These are phyloP conservation scores for Neopipo cinnamomea DNA, from an alignment of 2,113 vertebrate species.

Conservation along the genomic window DNA sequence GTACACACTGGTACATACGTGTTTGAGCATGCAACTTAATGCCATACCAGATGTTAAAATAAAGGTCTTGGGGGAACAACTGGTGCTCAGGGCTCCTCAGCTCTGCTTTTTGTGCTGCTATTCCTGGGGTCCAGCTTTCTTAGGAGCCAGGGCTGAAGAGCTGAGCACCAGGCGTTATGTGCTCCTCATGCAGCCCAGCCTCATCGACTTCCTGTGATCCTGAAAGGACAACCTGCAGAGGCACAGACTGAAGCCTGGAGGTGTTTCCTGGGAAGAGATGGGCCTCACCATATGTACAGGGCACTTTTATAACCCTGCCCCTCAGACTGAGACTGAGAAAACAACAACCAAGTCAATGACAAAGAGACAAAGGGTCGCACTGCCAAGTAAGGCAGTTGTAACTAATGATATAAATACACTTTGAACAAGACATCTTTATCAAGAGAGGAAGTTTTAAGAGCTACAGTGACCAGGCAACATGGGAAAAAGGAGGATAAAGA, in stretches of 20 bases:
- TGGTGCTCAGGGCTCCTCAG: not conserved
- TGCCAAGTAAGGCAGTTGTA: conserved; percentile 44
- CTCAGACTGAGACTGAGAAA: not conserved
- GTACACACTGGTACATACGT: rapidly evolving
- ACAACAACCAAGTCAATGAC: not conserved
- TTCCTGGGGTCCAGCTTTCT: not conserved
- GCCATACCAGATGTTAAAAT: not conserved
- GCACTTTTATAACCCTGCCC: not conserved
- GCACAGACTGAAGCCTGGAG: not conserved
- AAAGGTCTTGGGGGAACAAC: rapidly evolving
- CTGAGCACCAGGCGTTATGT: rapidly evolving
- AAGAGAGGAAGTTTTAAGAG: conserved; percentile 45
- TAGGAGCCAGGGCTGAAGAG: not conserved
- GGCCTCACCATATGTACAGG: not conserved
- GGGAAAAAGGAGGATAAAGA: conserved; percentile 25
- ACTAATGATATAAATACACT: conserved; percentile 52
- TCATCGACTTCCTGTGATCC: not conserved
- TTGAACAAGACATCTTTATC: conserved; percentile 49
- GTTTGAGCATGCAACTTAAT: not conserved
- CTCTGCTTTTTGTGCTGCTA: not conserved
- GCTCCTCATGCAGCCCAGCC: not conserved
- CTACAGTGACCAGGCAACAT: conserved; percentile 18
- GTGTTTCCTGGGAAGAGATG: not conserved
- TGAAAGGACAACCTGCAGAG: not conserved
- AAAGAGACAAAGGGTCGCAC: not conserved